A percentile compares a stretch with the other conserved stretches of the same genome.
Evolutionary conservation across 2,888 invertebrate genomes (phyloP).

Genomic region (Eubasilissa splendida): DNA sequence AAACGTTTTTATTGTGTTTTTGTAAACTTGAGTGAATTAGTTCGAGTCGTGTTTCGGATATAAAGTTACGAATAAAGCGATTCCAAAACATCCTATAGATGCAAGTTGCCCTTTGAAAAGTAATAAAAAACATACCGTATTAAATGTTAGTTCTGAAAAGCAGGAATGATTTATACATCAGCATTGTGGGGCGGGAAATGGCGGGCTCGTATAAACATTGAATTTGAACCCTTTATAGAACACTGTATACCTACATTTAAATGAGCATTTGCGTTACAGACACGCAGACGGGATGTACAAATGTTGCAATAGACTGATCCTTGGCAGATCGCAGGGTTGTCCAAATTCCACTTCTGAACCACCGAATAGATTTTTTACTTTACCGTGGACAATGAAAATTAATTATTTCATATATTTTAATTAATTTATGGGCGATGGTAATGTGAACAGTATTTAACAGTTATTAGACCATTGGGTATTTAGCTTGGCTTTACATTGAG

Average conservation of each 20-base stretch:
- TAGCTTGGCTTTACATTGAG: no score
- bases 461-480: no score
- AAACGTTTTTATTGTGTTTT: no score
- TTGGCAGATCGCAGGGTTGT: background rate
- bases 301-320: constrained; percentile 30
- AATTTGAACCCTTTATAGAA: constrained; percentile 31
- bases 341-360: background rate
- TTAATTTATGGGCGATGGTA: no score
- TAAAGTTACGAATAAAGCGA: background rate
- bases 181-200: constrained; percentile 21
- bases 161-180: constrained; percentile 31
- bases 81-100: constrained; percentile 3
- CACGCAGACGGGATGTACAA: constrained; percentile 26
- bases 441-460: no score
- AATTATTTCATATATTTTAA: no score
- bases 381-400: no score
- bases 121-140: constrained; percentile 14
- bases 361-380: no score
- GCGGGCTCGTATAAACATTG: constrained; percentile 22
- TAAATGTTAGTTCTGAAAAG: constrained; percentile 27
- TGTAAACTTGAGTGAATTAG: no score
- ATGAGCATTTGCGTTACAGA: constrained; percentile 18
- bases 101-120: constrained; percentile 24
- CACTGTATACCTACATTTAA: background rate
- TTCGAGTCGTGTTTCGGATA: no score